phyloP scores from a whole-genome alignment of 1,140 invertebrate genomes.

The Dendrolimus punctatus region DNA sequence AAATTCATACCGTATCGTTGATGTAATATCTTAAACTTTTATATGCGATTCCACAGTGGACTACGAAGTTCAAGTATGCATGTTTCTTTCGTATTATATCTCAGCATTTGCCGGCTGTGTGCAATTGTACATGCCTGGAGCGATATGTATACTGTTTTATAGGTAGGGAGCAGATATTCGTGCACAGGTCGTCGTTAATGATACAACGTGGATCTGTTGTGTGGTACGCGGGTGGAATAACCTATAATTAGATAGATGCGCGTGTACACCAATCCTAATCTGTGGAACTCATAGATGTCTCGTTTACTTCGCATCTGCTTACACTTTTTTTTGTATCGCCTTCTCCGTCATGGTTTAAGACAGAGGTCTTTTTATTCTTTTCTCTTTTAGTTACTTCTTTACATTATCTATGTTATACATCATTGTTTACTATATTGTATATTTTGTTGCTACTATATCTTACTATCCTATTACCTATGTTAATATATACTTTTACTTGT shows the following conservation, averaged over 20 bases:
- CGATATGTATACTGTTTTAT: constrained; percentile 16
- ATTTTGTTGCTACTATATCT: too few relatives aligned
- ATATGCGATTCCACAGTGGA: constrained; percentile 1
- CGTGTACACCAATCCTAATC: constrained; percentile 48
- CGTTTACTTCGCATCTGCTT: constrained; percentile 35
- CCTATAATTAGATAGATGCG: constrained; percentile 55
- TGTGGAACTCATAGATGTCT: constrained; percentile 41
- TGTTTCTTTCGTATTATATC: constrained; percentile 31
- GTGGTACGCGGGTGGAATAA: constrained; percentile 57
- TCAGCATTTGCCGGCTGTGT: constrained; percentile 15
- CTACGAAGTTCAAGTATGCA: constrained; percentile 19
- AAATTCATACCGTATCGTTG: too few relatives aligned
- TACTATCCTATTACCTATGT: too few relatives aligned
- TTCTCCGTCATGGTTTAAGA: too few relatives aligned
- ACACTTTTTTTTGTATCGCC: too few relatives aligned
- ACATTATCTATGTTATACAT: too few relatives aligned
- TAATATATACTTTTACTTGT: too few relatives aligned
- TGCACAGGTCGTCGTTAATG: constrained; percentile 54
- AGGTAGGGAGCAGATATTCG: constrained; percentile 30
- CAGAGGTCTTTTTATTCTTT: too few relatives aligned
- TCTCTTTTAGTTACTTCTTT: too few relatives aligned
- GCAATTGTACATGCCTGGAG: constrained; percentile 4
- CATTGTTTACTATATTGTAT: too few relatives aligned
- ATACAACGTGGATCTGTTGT: constrained; percentile 49
- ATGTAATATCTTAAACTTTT: too few relatives aligned